Base-by-base conservation (phyloP, 2,797 vertebrate genomes). In the Enteromius trimaculatus region DNA sequence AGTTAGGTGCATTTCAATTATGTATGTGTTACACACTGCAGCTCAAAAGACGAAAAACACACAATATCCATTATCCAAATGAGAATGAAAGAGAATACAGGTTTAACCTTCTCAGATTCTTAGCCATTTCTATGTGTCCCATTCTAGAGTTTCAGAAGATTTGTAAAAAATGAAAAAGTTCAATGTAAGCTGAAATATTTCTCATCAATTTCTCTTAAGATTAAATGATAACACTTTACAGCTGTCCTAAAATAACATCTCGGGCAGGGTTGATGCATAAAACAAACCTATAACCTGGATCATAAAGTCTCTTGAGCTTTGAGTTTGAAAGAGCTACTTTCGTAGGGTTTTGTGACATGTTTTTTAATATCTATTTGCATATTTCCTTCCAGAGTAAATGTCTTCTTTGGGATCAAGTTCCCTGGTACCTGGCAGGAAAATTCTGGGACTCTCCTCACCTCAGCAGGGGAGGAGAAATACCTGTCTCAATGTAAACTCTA, bases 401-500 rank as follows among this genome's bases (percentile, higher is more conserved):
- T 65, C 44, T 71, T 76, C 37, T 21, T 29, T 53, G 55, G 29
- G 16, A 64, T 70, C 76, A 76, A 19, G 42, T 79, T 79, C 37
- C 37, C 49, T 42, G 39, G 49, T 47, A 69, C 70, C 8, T 77
- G 60, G 68, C 74, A 80, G 23, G 17, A 79, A 42, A 34, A 74
- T 8, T 47, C 69, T 49, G 13, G 16, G 75, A 77, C 6, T 47
- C 44, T 80, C 34, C 37, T 68, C 66, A 70, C 34, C 49, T 84
- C 55, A 71, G 44, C n/a, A 14, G 9, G 16, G 29, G 47, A 23
- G 60, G 34, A 49, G 39, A 44, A 53, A 82, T 37, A 75, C 76
- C 72, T 47, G 31, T 70, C 72, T 81, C 44, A 81, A 64, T 31
- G 51, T 31, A 9, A 85, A 39, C 65, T 44, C 79, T 72, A 21